Percentiles rank a stretch among this genome's conserved stretches.
phyloP scores from a whole-genome alignment of 92 coral and sea anemone genomes.

The Phenganax marumi region DNA sequence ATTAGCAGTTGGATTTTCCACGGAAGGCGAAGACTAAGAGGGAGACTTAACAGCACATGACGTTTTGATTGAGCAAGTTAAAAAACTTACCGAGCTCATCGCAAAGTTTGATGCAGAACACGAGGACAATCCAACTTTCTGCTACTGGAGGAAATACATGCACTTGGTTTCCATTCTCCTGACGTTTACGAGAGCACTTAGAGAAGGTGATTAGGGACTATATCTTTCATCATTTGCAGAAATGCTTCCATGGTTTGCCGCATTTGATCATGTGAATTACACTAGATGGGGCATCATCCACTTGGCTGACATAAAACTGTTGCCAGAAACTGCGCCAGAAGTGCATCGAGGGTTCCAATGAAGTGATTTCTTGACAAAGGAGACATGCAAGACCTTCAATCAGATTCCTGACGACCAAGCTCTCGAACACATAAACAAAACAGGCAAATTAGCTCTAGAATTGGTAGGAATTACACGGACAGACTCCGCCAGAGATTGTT shows the following conservation, averaged over 20 bases:
- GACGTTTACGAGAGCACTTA: slow-evolving; percentile 62
- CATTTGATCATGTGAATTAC: slow-evolving; percentile 63
- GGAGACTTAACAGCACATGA: background rate
- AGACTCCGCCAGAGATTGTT: slow-evolving; percentile 59
- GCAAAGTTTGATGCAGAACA: slow-evolving; percentile 54
- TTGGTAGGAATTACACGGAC: slow-evolving; percentile 59
- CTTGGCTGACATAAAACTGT: slow-evolving; percentile 62
- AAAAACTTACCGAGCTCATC: slow-evolving; percentile 38
- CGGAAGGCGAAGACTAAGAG: slow-evolving; percentile 21
- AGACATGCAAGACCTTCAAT: slow-evolving; percentile 50
- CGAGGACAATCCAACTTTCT: slow-evolving; percentile 52
- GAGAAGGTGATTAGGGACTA: slow-evolving; percentile 73
- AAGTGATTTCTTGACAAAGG: slow-evolving; percentile 66
- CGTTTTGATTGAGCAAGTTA: background rate
- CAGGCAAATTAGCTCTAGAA: slow-evolving; percentile 67
- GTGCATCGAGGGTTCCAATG: slow-evolving; percentile 54
- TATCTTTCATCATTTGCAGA: slow-evolving; percentile 64
- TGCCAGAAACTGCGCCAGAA: slow-evolving; percentile 61
- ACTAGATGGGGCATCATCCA: slow-evolving; percentile 63
- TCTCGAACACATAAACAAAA: slow-evolving; percentile 65
- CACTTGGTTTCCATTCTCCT: slow-evolving; percentile 56
- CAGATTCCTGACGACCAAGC: slow-evolving; percentile 69
- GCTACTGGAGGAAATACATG: slow-evolving; percentile 68
- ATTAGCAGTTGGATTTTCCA: slow-evolving; percentile 47
- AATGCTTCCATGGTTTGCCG: slow-evolving; percentile 76